phyloP scores from a whole-genome alignment of 2,113 vertebrate genomes.

The Perca schrenkii region DNA sequence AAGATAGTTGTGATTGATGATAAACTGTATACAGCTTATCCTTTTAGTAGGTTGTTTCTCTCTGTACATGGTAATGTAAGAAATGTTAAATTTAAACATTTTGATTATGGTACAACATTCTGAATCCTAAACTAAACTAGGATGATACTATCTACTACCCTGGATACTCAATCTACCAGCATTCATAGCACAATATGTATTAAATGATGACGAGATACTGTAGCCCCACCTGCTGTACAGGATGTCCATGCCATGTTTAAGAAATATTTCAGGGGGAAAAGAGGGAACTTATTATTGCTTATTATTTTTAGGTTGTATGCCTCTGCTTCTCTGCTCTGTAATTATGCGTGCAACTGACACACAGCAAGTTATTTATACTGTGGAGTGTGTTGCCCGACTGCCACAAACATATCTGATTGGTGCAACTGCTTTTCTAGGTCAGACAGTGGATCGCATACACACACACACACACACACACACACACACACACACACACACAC shows the following conservation, averaged over 20 bases:
- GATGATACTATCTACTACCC: neutral
- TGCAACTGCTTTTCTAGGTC: slow-evolving; percentile 85
- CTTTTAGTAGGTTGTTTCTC: neutral
- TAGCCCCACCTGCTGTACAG: slow-evolving; percentile 75
- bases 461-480: slow-evolving; percentile 16
- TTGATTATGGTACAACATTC: neutral
- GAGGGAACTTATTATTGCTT: slow-evolving; percentile 6
- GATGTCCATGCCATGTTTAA: slow-evolving; percentile 39
- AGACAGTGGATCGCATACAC: slow-evolving; percentile 67
- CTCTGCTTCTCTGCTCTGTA: slow-evolving; percentile 56
- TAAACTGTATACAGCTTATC: neutral
- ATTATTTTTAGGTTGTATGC: slow-evolving; percentile 45
- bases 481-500: slow-evolving; percentile 2
- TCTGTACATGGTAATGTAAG: neutral
- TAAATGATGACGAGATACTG: slow-evolving; percentile 62
- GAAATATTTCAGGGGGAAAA: neutral
- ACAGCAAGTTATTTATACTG: slow-evolving; percentile 84
- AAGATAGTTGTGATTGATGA: neutral
- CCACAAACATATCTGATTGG: slow-evolving; percentile 69
- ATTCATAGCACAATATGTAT: slow-evolving; percentile 5
- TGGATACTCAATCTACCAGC: neutral
- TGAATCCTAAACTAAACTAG: neutral
- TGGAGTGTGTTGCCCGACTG: slow-evolving; percentile 74
- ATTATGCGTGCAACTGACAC: slow-evolving; percentile 83
- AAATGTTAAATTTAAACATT: neutral